Evolutionary conservation across 1,140 invertebrate genomes (phyloP).

Genomic region (Heliconius nattereri): DNA sequence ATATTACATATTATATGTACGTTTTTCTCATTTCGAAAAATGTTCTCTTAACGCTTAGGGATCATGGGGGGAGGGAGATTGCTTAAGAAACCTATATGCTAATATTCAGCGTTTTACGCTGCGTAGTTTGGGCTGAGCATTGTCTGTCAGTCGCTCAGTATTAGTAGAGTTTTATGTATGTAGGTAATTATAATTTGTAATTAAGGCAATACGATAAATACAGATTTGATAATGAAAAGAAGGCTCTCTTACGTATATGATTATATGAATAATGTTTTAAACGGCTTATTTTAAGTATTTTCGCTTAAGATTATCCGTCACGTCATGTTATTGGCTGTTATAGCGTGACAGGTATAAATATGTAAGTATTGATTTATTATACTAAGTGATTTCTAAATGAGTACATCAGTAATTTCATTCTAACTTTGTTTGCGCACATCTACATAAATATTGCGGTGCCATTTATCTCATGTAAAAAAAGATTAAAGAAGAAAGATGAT

Average conservation of each 20-base stretch:
- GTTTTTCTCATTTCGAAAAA: too few relatives aligned
- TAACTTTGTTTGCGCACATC: not conserved
- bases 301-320: constrained; percentile 2
- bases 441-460: not conserved
- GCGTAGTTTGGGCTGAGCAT: too few relatives aligned
- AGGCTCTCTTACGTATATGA: not conserved
- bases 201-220: too few relatives aligned
- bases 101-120: too few relatives aligned
- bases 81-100: too few relatives aligned
- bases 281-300: not conserved
- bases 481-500: not conserved
- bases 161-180: too few relatives aligned
- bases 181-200: too few relatives aligned
- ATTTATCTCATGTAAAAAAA: not conserved
- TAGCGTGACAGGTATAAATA: not conserved
- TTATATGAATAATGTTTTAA: not conserved
- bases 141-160: too few relatives aligned
- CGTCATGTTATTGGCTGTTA: not conserved
- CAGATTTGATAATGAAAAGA: too few relatives aligned
- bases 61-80: too few relatives aligned
- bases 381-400: not conserved
- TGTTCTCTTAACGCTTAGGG: too few relatives aligned
- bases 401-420: not conserved
- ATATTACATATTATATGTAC: too few relatives aligned
- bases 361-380: not conserved